Percentiles rank a stretch among this genome's conserved stretches.
These are phyloP conservation scores for Tyria jacobaeae DNA, from an alignment of 2,888 invertebrate genomes.

Conservation along the genomic window DNA sequence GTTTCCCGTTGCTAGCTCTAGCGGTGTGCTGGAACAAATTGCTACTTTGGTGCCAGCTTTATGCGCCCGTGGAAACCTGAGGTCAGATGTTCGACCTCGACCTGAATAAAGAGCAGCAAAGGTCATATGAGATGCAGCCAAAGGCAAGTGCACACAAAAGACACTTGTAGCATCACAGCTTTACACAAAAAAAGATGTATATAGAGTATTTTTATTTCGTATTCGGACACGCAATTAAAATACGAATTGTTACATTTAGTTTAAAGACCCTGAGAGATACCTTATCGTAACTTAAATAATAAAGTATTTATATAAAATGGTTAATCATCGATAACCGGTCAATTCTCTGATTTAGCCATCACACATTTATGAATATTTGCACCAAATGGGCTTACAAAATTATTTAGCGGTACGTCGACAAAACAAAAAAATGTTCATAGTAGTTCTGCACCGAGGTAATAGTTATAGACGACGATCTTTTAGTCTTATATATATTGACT, in stretches of 20 bases:
- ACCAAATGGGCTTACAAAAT: no score
- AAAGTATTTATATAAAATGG: no score
- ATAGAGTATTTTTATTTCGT: neutral
- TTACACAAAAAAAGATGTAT: conserved; percentile 21
- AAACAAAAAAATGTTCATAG: no score
- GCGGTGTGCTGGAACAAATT: conserved; percentile 41
- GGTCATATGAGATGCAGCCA: conserved; percentile 59
- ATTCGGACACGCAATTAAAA: no score
- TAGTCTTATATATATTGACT: conserved; percentile 10
- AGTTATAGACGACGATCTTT: neutral
- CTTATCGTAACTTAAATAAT: no score
- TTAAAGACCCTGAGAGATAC: no score
- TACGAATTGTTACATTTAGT: no score
- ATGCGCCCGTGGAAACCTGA: conserved; percentile 52
- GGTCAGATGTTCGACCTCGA: conserved; percentile 68
- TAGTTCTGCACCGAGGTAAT: no score
- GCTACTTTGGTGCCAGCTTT: conserved; percentile 41
- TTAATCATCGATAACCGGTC: no score
- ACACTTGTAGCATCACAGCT: conserved; percentile 29
- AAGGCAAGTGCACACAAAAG: conserved; percentile 44
- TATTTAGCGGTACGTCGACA: no score
- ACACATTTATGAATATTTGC: no score
- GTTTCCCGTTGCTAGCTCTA: conserved; percentile 38
- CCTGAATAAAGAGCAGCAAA: conserved; percentile 64
- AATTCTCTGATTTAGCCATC: no score